Evolutionary conservation across 2,797 vertebrate genomes (phyloP).

Genomic region (Melopsittacus undulatus): DNA sequence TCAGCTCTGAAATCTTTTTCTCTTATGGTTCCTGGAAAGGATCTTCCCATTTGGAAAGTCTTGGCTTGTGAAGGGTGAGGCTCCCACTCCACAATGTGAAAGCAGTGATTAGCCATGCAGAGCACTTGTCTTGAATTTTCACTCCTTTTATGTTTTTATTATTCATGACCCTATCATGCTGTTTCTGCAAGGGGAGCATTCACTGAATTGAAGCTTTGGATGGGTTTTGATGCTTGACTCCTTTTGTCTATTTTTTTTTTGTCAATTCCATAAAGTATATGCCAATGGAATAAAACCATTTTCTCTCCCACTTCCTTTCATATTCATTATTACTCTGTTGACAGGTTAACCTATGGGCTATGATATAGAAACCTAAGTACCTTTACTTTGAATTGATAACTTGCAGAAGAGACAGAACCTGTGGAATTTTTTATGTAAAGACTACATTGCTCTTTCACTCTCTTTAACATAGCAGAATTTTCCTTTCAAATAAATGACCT

Average conservation of each 20-base stretch:
- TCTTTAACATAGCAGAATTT: background rate
- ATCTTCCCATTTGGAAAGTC: background rate
- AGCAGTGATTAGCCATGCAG: background rate
- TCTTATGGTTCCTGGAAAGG: background rate
- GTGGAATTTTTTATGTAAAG: background rate
- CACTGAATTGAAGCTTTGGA: background rate
- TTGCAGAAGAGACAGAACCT: background rate
- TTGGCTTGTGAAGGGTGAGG: background rate
- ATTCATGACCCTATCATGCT: background rate
- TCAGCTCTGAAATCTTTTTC: background rate
- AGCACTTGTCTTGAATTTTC: background rate
- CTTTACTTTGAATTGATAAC: background rate
- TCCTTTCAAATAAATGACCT: background rate
- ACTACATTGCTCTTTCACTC: background rate
- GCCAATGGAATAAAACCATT: background rate
- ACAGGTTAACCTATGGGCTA: background rate
- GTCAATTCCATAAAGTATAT: background rate
- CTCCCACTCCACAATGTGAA: rapidly evolving
- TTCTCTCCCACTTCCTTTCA: background rate
- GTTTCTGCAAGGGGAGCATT: background rate
- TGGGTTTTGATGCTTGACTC: background rate
- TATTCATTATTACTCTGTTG: background rate
- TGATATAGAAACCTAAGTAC: background rate
- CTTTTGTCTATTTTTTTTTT: background rate
- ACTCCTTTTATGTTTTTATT: background rate